Evolutionary conservation across 1,140 invertebrate genomes (phyloP).

Genomic region (Papilio xuthus): DNA sequence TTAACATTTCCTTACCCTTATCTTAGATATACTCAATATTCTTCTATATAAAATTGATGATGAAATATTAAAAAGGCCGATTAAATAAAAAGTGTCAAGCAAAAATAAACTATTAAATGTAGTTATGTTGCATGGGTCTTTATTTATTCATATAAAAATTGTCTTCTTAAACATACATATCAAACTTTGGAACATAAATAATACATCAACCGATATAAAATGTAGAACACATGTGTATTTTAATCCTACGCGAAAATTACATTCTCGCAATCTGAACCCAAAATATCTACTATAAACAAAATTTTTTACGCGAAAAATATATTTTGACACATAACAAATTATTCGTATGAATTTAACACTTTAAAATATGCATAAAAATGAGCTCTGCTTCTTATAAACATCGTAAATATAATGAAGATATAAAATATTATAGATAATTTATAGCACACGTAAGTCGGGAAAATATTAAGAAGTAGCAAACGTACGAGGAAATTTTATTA

Average conservation of each 20-base stretch:
- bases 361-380: background rate
- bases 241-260: constrained; percentile 9
- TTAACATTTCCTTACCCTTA: no score
- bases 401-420: constrained; percentile 12
- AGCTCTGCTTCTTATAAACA: background rate
- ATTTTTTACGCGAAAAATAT: background rate
- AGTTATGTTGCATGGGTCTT: no score
- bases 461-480: background rate
- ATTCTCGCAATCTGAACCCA: constrained; percentile 10
- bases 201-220: background rate
- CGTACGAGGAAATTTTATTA: background rate
- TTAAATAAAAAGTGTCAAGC: no score
- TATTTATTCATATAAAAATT: no score
- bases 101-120: no score
- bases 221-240: constrained; percentile 1
- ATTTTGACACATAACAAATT: constrained; percentile 23
- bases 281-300: constrained; percentile 2
- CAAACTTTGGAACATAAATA: no score
- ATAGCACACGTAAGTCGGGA: background rate
- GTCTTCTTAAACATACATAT: no score
- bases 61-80: no score
- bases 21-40: no score
- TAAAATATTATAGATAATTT: background rate
- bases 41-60: no score
- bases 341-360: constrained; percentile 9